Base-by-base conservation (phyloP, 2,113 vertebrate species). In the Todiramphus chloris region DNA sequence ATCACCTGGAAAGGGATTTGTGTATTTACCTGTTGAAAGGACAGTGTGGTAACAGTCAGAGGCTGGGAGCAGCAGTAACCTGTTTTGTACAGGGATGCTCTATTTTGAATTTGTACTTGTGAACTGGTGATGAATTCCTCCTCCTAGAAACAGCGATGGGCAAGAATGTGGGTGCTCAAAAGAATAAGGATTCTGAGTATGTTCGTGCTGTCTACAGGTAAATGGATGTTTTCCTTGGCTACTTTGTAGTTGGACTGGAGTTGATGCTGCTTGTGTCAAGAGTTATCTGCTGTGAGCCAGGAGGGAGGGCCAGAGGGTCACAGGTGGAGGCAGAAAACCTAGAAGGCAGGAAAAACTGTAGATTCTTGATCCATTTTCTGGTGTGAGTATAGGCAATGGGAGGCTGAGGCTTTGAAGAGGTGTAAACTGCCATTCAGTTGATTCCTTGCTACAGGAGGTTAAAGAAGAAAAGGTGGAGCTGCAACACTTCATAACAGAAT, bases 131-230 rank as follows among this genome's bases (percentile, higher is more conserved):
- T 70, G 5, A 37, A 74, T 93, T 92, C 12, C 5, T 94, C 35
- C 46, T 87, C 21, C 46, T 87, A 97, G 96, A 97, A 95, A 97
- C 96, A 0, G 96, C 96, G 0, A 97, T 97, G 96, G 96, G 96
- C 48, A 95, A 16, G 87, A 96, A 94, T 41, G 58, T 96, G 30
- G 33, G 58, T 41, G 95, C 96, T 67, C 96, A 97, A 77, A 23
- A 95, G 43, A 95, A 93, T 44, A 96, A 91, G 74, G 66, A 97
- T 82, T 96, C 96, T 16, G 94, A 97, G 3, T 97, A 97, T 27
- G 89, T 96, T 91, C 56, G 58, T 87, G 96, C 96, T 66, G 3
- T 96, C 53, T 97, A 96, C 74, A 96, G 95, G 96, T 97, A 93
- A 93, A 39, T 1, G 1, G 5, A 15, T 1, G 1, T 84, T 89